Evolutionary conservation across 2,888 invertebrate genomes (phyloP), one percentile per base, ranked within the genome.

Genomic region (Brenthis daphne): DNA sequence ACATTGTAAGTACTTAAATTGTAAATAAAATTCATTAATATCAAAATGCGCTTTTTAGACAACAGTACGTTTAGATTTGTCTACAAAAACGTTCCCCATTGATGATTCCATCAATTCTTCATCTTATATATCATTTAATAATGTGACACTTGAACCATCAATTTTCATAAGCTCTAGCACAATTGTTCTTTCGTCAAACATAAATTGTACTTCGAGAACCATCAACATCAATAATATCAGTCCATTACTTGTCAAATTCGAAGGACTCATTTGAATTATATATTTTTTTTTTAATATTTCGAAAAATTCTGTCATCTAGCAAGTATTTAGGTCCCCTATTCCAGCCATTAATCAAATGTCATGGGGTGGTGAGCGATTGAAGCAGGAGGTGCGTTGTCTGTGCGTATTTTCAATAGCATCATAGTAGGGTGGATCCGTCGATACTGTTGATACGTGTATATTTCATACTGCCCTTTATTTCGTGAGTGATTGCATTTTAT

Each of bases 271-370:
- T 63, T 67, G 67, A 54, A 63, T 20, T 43, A 29, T 63, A 29
- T 43, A 20, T n/a, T 37, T 53, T 58, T 53, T 58, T 6, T 48
- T 54, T 24, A 53, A 64, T 64, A 57, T 68, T 63, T 57, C 47
- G 43, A 57, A 64, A 43, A 58, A 50, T 57, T 56, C 56, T 68
- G 54, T 67, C 43, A 55, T 57, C 47, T 55, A 64, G 70, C 68
- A 57, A 60, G 81, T 83, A 81, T 85, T 84, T 82, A 82, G 73
- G 76, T 76, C 78, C 84, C 88, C 86, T 75, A 78, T 82, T 83
- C 81, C 82, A 76, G 75, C 80, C 89, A 92, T 92, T 90, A 90
- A 92, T 92, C 92, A 92, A 90, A 88, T 75, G 84, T 81, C 82
- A 85, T 87, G 82, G 91, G 90, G 92, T 87, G 90, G 83, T 77